Evolutionary conservation across 2,888 invertebrate genomes (phyloP).

Genomic region (Calephelis perditalis): DNA sequence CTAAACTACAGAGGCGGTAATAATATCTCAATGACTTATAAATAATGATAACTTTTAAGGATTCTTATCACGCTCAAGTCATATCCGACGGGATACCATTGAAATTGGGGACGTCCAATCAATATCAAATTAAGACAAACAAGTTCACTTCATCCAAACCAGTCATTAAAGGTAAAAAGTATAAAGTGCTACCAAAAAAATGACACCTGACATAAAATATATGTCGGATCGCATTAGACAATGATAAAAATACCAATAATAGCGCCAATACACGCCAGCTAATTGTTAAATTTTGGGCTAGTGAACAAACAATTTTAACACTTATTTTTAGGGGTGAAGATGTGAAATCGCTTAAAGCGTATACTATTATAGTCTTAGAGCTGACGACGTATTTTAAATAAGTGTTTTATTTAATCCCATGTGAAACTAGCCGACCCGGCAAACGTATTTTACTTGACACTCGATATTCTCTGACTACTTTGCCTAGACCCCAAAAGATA

Average conservation of each 20-base stretch:
- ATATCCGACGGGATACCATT: slow-evolving; percentile 14
- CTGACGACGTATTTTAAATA: slow-evolving; percentile 5
- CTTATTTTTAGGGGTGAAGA: slow-evolving; percentile 44
- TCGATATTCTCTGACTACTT: too few species aligned
- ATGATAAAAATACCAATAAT: slow-evolving; percentile 69
- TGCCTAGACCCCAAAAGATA: too few species aligned
- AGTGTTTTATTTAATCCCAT: too few species aligned
- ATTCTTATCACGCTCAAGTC: slow-evolving; percentile 16
- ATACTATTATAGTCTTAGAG: slow-evolving; percentile 37
- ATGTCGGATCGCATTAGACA: slow-evolving; percentile 54
- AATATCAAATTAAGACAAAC: slow-evolving; percentile 24
- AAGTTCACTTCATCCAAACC: slow-evolving; percentile 13
- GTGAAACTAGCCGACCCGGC: too few species aligned
- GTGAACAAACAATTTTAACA: slow-evolving; percentile 31
- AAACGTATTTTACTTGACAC: too few species aligned
- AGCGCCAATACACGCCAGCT: slow-evolving; percentile 60
- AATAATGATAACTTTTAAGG: slow-evolving; percentile 11
- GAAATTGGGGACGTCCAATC: slow-evolving; percentile 9
- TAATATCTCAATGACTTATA: not conserved
- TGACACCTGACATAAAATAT: slow-evolving; percentile 55
- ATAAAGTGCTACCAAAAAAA: slow-evolving; percentile 22
- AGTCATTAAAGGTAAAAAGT: slow-evolving; percentile 11
- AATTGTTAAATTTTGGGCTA: slow-evolving; percentile 31
- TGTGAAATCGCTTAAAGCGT: slow-evolving; percentile 38
- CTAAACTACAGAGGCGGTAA: too few species aligned